phyloP scores from a whole-genome alignment of 2,888 invertebrate genomes.

The Pammene aurita region DNA sequence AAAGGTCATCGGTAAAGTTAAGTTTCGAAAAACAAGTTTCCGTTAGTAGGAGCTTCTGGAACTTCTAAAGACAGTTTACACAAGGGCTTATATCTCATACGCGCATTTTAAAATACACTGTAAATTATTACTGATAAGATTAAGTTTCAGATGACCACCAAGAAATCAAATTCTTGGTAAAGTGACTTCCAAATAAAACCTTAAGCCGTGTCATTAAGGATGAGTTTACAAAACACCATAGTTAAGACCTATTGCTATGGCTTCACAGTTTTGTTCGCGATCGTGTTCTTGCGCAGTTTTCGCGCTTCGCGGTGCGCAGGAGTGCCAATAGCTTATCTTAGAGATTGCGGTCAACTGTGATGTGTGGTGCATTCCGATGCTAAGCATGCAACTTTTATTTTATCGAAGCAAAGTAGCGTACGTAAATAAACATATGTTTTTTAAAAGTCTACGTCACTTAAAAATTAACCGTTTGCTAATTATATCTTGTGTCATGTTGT shows the following conservation, averaged over 20 bases:
- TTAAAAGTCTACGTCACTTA: no score
- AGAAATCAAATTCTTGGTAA: not conserved
- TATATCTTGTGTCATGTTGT: no score
- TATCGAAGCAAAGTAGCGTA: no score
- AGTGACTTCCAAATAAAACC: not conserved
- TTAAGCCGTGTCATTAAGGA: not conserved
- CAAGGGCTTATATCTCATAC: not conserved
- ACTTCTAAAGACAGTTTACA: not conserved
- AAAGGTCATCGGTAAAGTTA: not conserved
- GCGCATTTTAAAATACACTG: not conserved
- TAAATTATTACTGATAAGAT: not conserved
- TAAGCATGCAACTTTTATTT: not conserved
- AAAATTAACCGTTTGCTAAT: no score
- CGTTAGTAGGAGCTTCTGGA: not conserved
- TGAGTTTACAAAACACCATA: not conserved
- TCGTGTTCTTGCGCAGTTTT: constrained; percentile 37
- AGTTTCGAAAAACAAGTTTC: not conserved
- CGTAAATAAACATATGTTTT: no score
- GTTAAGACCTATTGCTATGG: not conserved
- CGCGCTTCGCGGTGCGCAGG: constrained; percentile 40
- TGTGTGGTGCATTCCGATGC: constrained; percentile 21
- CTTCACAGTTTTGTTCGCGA: constrained; percentile 3
- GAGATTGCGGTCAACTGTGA: constrained; percentile 25
- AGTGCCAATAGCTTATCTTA: constrained; percentile 36
- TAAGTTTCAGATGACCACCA: not conserved